These are phyloP conservation scores for Scartelaos histophorus DNA, from an alignment of 2,113 vertebrate species.

Conservation along the genomic window DNA sequence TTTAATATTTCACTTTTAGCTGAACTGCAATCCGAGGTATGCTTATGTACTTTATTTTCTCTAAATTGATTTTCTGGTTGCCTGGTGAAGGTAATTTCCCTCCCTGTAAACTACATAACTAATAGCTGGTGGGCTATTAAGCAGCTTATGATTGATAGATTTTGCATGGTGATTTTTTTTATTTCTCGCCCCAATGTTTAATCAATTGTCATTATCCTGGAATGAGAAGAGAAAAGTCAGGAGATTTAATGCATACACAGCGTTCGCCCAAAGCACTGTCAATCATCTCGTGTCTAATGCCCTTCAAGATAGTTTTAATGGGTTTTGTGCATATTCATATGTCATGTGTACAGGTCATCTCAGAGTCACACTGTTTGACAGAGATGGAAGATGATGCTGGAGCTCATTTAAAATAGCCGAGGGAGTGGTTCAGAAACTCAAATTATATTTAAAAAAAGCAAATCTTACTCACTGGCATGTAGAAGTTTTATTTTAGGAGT, in stretches of 20 bases:
- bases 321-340: slow-evolving; percentile 48
- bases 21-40: slow-evolving; percentile 28
- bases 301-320: slow-evolving; percentile 44
- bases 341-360: slow-evolving; percentile 46
- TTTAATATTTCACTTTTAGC: slow-evolving; percentile 38
- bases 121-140: slow-evolving; percentile 36
- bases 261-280: slow-evolving; percentile 52
- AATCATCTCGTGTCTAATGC: slow-evolving; percentile 45
- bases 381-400: slow-evolving; percentile 37
- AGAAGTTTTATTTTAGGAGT: not conserved
- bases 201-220: slow-evolving; percentile 68
- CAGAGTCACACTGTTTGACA: slow-evolving; percentile 41
- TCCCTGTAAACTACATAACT: slow-evolving; percentile 32
- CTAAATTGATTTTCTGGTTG: slow-evolving; percentile 44
- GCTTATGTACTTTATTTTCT: slow-evolving; percentile 18
- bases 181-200: slow-evolving; percentile 46
- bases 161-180: slow-evolving; percentile 40
- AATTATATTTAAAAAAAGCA: slow-evolving; percentile 16
- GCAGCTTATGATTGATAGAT: slow-evolving; percentile 55
- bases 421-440: slow-evolving; percentile 13
- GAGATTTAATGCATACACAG: slow-evolving; percentile 40
- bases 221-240: slow-evolving; percentile 29
- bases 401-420: slow-evolving; percentile 28
- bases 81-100: slow-evolving; percentile 31
- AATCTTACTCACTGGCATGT: not conserved